phyloP scores from a whole-genome alignment of 2,797 vertebrate genomes.

The Bradypodion pumilum region DNA sequence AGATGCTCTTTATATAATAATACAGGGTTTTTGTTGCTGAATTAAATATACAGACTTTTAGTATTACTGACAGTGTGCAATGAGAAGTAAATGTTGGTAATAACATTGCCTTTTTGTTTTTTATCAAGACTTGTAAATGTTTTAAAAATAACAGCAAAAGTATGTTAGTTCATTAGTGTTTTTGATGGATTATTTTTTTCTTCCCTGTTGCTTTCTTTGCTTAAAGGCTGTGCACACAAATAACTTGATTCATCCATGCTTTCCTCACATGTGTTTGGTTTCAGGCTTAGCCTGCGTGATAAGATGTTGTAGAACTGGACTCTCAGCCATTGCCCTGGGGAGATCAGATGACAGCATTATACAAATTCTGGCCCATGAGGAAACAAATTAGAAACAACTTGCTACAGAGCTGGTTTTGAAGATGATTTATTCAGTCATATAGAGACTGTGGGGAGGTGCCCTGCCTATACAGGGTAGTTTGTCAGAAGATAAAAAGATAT shows the following conservation, averaged over 20 bases:
- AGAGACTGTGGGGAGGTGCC: constrained; percentile 19
- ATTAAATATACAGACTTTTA: constrained; percentile 1
- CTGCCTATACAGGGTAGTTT: background rate
- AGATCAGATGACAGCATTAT: constrained; percentile 38
- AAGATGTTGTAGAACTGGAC: constrained; percentile 38
- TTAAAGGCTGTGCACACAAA: constrained; percentile 21
- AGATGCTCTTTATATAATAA: background rate
- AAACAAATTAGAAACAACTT: constrained; percentile 35
- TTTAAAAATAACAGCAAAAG: constrained; percentile 4
- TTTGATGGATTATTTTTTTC: constrained; percentile 29
- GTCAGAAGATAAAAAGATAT: background rate
- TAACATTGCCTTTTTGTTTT: background rate
- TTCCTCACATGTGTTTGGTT: constrained; percentile 36
- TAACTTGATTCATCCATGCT: constrained; percentile 33
- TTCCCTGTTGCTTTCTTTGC: constrained; percentile 20
- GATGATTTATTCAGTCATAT: constrained; percentile 15
- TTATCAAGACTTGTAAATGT: background rate
- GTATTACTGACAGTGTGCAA: background rate
- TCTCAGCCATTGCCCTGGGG: constrained; percentile 35
- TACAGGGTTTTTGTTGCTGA: constrained; percentile 19
- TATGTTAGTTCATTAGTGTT: background rate
- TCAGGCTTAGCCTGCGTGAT: constrained; percentile 25
- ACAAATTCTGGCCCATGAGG: constrained; percentile 5
- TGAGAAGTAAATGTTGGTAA: background rate
- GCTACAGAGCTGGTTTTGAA: constrained; percentile 31